Conservation (phyloP, 2,113 vertebrate genomes). For the Synodontis membranacea region DNA sequence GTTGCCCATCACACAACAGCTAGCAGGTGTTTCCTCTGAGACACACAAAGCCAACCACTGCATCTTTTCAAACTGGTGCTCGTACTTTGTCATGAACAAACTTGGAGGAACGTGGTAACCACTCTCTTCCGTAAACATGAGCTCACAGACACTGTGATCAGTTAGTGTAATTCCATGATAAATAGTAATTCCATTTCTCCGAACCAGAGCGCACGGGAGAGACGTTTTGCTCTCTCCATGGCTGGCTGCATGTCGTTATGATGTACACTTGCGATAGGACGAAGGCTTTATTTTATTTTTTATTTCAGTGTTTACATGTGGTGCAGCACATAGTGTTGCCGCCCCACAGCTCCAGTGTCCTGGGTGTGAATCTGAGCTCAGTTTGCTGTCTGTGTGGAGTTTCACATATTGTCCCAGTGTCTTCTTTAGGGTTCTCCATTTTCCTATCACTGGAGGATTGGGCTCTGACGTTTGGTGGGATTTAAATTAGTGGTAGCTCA, state of each 20-base stretch:
- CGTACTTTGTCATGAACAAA: background rate
- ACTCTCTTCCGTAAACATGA: background rate
- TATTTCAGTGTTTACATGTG: background rate
- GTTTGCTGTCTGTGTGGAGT: background rate
- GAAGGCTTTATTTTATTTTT: background rate
- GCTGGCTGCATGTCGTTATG: background rate
- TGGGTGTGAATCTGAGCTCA: background rate
- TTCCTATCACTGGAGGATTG: background rate
- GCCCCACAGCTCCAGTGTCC: background rate
- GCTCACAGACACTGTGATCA: background rate
- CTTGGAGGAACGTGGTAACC: background rate
- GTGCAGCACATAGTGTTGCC: background rate
- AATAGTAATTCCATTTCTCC: background rate
- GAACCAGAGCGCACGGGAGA: background rate
- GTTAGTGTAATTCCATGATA: background rate
- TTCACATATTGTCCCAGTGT: background rate
- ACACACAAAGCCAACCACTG: background rate
- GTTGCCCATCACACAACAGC: background rate
- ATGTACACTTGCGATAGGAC: background rate
- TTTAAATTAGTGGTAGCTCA: background rate
- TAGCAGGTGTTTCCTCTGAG: conserved; percentile 2
- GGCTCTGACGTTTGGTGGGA: background rate
- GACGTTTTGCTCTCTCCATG: background rate
- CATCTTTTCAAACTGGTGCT: background rate
- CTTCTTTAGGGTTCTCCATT: background rate